Conservation (phyloP, 2,888 invertebrate genomes). For the Ecliptopera silaceata region DNA sequence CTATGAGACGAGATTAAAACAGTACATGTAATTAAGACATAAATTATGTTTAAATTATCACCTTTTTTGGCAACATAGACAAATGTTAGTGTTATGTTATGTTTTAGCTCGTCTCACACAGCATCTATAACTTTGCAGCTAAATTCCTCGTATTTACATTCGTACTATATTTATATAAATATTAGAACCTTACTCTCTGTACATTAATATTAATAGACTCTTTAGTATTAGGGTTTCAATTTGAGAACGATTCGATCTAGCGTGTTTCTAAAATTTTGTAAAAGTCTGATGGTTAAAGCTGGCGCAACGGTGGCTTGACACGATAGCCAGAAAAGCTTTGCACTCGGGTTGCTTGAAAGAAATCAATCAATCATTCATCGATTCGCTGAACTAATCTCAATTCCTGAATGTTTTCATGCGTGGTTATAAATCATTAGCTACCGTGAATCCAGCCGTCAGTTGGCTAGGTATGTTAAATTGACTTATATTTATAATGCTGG, state of each 20-base stretch:
- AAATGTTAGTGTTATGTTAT: no score
- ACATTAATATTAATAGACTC: conserved; percentile 68
- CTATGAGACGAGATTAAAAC: conserved; percentile 5
- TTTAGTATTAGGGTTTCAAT: conserved; percentile 34
- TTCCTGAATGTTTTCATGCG: no score
- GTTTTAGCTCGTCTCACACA: conserved; percentile 8
- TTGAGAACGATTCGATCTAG: conserved; percentile 31
- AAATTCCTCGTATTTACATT: conserved; percentile 65
- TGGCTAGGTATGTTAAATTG: no score
- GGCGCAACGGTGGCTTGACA: neutral
- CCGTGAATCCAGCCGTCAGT: no score
- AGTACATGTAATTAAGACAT: neutral
- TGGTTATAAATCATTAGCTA: no score
- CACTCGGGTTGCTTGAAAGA: no score
- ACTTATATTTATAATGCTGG: conserved; percentile 1
- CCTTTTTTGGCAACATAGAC: neutral
- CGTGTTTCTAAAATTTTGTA: conserved; percentile 26
- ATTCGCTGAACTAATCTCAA: no score
- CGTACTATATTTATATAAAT: conserved; percentile 61
- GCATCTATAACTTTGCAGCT: conserved; percentile 51
- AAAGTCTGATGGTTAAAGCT: neutral
- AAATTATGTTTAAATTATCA: neutral
- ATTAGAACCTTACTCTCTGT: conserved; percentile 71
- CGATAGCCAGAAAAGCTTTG: no score
- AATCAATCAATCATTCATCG: no score